Base-by-base conservation (phyloP, 2,113 vertebrate genomes). In the Hemiscyllium ocellatum region DNA sequence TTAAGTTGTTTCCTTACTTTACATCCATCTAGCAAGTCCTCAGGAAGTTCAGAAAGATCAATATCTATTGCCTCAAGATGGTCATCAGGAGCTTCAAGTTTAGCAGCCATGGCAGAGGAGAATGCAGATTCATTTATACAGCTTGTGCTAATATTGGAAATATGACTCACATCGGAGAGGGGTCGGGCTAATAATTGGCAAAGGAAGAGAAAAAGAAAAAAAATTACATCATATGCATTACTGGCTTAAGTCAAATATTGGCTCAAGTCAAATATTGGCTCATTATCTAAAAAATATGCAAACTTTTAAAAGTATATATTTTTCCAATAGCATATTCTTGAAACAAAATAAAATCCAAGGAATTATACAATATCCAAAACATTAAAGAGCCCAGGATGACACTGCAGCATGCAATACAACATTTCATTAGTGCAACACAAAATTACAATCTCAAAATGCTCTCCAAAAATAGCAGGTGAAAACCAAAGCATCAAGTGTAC, bases 11-110 rank as follows among this genome's bases (percentile, higher is more conserved):
- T 96, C 97, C 98, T 66, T 97, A 99, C 99, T 96, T 99, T 98
- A 97, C 98, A 99, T 19, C 99, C 99, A 96, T 99, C 99, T 96
- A 99, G 97, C 95, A 99, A 96, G 96, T 99, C 99, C 95, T 99
- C 98, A 95, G 97, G 97, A 26, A 97, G 97, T 80, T 97, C 97
- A 96, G 98, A 98, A 96, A 97, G 96, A 94, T 98, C 98, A 89
- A 98, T 85, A 96, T 99, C 98, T 96, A 99, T 97, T 86, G 97
- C 97, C 80, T 99, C 99, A 69, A 98, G 96, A 12, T 98, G 97
- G 96, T 99, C 98, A 94, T 97, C 56, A 4, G 97, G 96, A 96
- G 97, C 95, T 42, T 98, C 99, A 96, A 98, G 96, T 37, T 97
- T 98, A 96, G 97, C 98, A 96, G 96, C 96, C 96, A 97, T 97